These are phyloP conservation scores for Hesperophylax magnus DNA, from an alignment of 1,140 invertebrate species.

Conservation along the genomic window DNA sequence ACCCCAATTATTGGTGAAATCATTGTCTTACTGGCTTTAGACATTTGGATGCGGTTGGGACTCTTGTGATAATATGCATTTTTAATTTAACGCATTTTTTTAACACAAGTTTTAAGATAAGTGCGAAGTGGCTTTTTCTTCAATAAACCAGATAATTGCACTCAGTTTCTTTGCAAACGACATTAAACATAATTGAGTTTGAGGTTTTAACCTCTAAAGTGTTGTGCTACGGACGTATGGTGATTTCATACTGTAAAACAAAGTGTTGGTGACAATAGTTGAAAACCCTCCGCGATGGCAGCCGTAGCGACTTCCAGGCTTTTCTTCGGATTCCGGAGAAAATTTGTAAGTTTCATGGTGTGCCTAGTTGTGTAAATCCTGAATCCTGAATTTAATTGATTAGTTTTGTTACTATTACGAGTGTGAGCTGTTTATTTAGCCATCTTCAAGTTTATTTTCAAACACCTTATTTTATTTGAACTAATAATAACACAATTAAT, in stretches of 20 bases:
- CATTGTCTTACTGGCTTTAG: too few relatives aligned
- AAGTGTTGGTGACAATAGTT: not conserved
- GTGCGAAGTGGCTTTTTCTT: not conserved
- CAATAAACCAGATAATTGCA: not conserved
- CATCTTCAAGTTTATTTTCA: too few relatives aligned
- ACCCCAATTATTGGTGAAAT: too few relatives aligned
- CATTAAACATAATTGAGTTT: not conserved
- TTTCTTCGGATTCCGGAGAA: conserved; percentile 52
- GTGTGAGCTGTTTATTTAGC: too few relatives aligned
- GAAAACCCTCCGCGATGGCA: conserved; percentile 31
- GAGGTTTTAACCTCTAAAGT: not conserved
- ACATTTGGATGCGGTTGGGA: too few relatives aligned
- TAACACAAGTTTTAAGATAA: not conserved
- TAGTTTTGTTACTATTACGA: too few relatives aligned
- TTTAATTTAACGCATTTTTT: not conserved
- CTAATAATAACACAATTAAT: not conserved
- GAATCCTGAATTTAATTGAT: too few relatives aligned
- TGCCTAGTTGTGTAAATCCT: not conserved
- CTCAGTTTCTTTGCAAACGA: not conserved
- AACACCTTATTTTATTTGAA: not conserved
- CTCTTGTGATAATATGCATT: too few relatives aligned
- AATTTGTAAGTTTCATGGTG: conserved; percentile 52
- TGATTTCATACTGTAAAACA: not conserved
- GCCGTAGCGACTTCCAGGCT: conserved; percentile 47
- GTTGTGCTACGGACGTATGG: conserved; percentile 11